phyloP scores from a whole-genome alignment of 2,888 invertebrate species.

The Drosophila acutilabella region DNA sequence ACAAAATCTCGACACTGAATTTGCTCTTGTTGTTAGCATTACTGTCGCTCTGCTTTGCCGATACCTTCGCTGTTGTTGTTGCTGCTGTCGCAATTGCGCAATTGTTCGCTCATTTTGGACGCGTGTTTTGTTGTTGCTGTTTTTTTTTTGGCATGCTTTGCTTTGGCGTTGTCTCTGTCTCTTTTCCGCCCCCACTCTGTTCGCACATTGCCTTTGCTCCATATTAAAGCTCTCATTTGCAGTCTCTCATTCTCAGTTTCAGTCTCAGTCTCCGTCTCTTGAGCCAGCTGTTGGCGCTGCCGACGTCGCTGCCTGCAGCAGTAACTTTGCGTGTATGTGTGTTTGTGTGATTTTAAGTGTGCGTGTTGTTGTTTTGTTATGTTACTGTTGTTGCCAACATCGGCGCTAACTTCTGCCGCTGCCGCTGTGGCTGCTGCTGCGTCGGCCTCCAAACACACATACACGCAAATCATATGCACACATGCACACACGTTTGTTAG shows the following conservation, averaged over 20 bases:
- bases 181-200: conserved; percentile 19
- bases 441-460: conserved; percentile 75
- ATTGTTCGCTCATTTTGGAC: conserved; percentile 68
- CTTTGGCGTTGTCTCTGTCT: conserved; percentile 22
- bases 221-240: conserved; percentile 26
- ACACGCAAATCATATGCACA: conserved; percentile 19
- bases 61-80: conserved; percentile 36
- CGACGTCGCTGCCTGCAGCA: conserved; percentile 26
- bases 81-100: conserved; percentile 75
- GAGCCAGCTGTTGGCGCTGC: conserved; percentile 52
- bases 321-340: conserved; percentile 11
- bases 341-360: conserved; percentile 38
- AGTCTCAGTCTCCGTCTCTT: conserved; percentile 57
- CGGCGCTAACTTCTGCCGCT: conserved; percentile 29
- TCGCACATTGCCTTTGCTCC: conserved; percentile 16
- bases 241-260: conserved; percentile 21
- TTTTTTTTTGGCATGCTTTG: conserved; percentile 52
- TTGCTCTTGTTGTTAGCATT: conserved; percentile 40
- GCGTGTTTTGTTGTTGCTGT: conserved; percentile 35
- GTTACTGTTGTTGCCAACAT: conserved; percentile 21
- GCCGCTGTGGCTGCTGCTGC: conserved; percentile 48
- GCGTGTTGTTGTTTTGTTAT: conserved; percentile 41
- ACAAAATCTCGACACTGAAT: conserved; percentile 36
- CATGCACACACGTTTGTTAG: conserved; percentile 49
- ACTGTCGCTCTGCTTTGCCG: conserved; percentile 5